Evolutionary conservation across 2,888 invertebrate genomes (phyloP), one percentile per base, ranked within the genome.

Genomic region (Epirrhoe alternata): DNA sequence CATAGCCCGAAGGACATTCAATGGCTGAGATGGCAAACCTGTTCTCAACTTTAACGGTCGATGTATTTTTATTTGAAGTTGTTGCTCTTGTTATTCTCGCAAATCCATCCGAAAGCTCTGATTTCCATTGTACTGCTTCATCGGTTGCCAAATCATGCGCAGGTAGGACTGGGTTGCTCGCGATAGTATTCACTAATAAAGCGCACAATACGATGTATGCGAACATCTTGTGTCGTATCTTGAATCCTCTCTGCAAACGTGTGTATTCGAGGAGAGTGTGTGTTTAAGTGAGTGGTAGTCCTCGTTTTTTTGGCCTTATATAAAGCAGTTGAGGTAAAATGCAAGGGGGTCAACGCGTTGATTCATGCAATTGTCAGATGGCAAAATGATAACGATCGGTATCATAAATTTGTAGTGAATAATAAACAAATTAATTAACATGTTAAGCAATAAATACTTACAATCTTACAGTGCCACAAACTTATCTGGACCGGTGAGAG

Each of bases 21-120:
- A 0, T 78, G 1, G 53, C 72, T 12, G 57, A 65, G 1, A 83
- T 71, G 0, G 68, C 72, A 24, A 72, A 57, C 1, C 84, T 76
- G 16, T 63, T 69, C 38, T 75, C 79, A 0, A 81, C 54, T 30
- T 14, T 16, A 12, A 54, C 58, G 30, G 24, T 16, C 2, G 58
- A 16, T 16, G 5, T 16, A 45, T 6, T 38, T 38, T 55, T 61
- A 24, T 64, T 64, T n/a, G 17, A 1, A n/a, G 17, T 7, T 10
- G 8, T 50, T 14, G 10, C 38, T 38, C 38, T 49, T 38, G 12
- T 1, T 49, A 16, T 4, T 64, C 64, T 58, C 17, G 6, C n/a
- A 8, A 52, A 16, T 58, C 8, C 50, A 38, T 59, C 55, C 33
- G 14, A 17, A 5, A 16, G 1, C 17, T 50, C 45, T 45, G 30